Percentiles rank a stretch among this genome's conserved stretches.
Evolutionary conservation across 2,888 invertebrate genomes (phyloP).

Genomic region (Ceratothoa steindachneri): DNA sequence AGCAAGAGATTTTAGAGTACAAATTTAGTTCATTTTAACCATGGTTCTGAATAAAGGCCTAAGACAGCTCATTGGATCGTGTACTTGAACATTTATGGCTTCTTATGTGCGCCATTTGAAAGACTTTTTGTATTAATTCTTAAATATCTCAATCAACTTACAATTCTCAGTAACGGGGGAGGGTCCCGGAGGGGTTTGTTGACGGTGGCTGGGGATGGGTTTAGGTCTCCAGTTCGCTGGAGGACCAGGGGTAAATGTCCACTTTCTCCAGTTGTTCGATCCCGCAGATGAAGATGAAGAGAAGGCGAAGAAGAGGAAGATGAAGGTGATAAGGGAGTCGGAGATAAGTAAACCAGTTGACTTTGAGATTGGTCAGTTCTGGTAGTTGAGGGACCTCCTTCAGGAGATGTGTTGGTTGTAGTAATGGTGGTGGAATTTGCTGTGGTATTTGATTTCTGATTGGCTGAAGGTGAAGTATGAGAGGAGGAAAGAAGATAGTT

Average conservation of each 20-base stretch:
- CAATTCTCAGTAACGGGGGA: conserved; percentile 1
- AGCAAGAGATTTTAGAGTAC: too few species aligned
- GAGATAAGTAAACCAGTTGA: not conserved
- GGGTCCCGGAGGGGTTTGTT: not conserved
- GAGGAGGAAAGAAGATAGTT: not conserved
- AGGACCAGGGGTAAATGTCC: too few species aligned
- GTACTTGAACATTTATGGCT: too few species aligned
- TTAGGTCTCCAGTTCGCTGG: too few species aligned
- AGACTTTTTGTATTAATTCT: too few species aligned
- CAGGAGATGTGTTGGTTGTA: not conserved
- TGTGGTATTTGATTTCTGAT: not conserved
- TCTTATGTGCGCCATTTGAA: too few species aligned
- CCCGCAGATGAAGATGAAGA: not conserved
- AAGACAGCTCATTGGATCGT: too few species aligned
- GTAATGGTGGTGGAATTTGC: not conserved
- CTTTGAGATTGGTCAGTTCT: not conserved
- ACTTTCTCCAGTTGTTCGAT: too few species aligned
- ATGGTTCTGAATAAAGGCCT: too few species aligned
- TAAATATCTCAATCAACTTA: too few species aligned
- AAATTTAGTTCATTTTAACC: too few species aligned
- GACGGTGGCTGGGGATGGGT: not conserved
- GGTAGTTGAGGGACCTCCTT: too few species aligned
- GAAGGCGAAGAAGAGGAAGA: not conserved
- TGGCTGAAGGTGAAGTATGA: not conserved
- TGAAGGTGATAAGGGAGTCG: not conserved